Conservation (phyloP, 1,140 invertebrate species). For the Megalonaias nervosa region DNA sequence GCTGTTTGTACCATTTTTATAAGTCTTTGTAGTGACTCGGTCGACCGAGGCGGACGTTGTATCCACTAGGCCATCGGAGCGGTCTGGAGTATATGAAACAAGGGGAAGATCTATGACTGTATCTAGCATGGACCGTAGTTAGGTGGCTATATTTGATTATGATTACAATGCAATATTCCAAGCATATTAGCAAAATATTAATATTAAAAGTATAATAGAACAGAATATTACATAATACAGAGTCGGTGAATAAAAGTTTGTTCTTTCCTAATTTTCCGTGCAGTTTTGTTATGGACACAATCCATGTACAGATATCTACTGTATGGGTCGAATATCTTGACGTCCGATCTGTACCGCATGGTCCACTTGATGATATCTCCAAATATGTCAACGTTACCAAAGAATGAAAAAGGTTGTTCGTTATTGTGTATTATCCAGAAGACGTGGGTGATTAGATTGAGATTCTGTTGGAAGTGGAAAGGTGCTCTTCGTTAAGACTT, state of each 20-base stretch:
- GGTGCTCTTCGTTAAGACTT: constrained; percentile 15
- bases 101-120: too few relatives aligned
- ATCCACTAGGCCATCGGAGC: too few relatives aligned
- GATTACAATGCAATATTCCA: too few relatives aligned
- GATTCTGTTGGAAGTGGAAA: constrained; percentile 39
- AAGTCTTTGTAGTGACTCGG: too few relatives aligned
- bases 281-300: neutral
- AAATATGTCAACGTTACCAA: constrained; percentile 32
- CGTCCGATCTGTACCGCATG: constrained; percentile 51
- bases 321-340: constrained; percentile 48
- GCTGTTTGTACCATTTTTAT: too few relatives aligned
- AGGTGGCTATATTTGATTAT: too few relatives aligned
- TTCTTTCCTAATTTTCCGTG: neutral
- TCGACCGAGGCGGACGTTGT: too few relatives aligned
- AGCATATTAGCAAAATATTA: too few relatives aligned
- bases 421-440: constrained; percentile 53
- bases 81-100: too few relatives aligned
- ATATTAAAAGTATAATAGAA: too few relatives aligned
- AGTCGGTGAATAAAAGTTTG: constrained; percentile 20
- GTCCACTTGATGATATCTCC: constrained; percentile 60
- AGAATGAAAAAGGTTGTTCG: constrained; percentile 51
- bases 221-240: too few relatives aligned
- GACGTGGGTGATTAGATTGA: constrained; percentile 44
- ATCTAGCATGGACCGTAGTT: too few relatives aligned
- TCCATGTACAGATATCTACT: constrained; percentile 14